A percentile compares a stretch with the other conserved stretches of the same genome.
These are phyloP conservation scores for Gonatopus flavifemur DNA, from an alignment of 1,140 invertebrate genomes.

Conservation along the genomic window DNA sequence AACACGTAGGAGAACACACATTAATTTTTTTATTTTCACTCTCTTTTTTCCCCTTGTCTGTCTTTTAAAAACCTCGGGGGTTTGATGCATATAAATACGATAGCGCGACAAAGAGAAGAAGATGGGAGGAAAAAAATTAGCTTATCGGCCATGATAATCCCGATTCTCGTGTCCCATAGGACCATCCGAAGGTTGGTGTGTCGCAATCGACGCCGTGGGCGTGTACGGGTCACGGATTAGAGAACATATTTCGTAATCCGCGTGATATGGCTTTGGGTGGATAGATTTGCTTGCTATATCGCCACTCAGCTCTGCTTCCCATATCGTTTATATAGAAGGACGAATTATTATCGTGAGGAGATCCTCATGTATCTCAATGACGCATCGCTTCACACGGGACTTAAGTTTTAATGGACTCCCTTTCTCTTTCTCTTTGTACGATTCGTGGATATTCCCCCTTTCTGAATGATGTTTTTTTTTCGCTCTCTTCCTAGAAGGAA, in stretches of 20 bases:
- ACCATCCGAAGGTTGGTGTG: not conserved
- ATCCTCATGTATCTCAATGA: slow-evolving; percentile 53
- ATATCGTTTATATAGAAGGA: slow-evolving; percentile 10
- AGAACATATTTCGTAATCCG: slow-evolving; percentile 57
- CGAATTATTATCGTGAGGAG: slow-evolving; percentile 52
- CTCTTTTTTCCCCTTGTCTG: slow-evolving; percentile 6
- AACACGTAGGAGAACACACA: no score
- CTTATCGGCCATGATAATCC: slow-evolving; percentile 54
- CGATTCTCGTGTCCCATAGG: slow-evolving; percentile 29
- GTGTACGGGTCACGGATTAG: slow-evolving; percentile 44
- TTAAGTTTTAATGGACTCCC: slow-evolving; percentile 54
- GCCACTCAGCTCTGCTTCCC: not conserved
- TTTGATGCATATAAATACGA: slow-evolving; percentile 14
- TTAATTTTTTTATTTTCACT: not conserved
- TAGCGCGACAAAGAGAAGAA: slow-evolving; percentile 9
- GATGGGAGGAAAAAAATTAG: slow-evolving; percentile 46
- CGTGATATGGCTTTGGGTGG: slow-evolving; percentile 17
- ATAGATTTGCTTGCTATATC: not conserved
- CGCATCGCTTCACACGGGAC: slow-evolving; percentile 57
- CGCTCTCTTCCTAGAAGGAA: no score
- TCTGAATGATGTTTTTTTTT: no score
- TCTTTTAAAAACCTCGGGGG: slow-evolving; percentile 26
- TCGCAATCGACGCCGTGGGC: slow-evolving; percentile 24
- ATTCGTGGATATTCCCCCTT: no score
- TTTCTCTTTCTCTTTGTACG: no score